Evolutionary conservation across 2,113 vertebrate genomes (phyloP).

Genomic region (Rissa tridactyla): DNA sequence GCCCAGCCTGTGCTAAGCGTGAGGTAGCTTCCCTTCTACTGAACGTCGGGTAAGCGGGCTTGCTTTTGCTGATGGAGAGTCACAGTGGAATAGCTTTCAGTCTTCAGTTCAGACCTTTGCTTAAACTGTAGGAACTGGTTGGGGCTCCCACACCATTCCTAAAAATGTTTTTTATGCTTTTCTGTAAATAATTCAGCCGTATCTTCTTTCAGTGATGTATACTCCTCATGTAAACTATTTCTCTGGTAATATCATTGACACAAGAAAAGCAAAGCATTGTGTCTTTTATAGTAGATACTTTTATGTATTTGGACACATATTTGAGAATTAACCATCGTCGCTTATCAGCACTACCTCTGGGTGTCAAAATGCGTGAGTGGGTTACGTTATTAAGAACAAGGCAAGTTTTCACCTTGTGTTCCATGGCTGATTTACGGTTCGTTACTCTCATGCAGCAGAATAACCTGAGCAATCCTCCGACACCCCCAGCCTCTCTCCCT

Average conservation of each 20-base stretch:
- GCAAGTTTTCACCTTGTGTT: not conserved
- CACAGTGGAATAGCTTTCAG: not conserved
- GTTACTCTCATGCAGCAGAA: constrained; percentile 85
- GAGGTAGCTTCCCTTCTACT: not conserved
- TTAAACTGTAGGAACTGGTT: not conserved
- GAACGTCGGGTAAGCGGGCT: rapidly evolving
- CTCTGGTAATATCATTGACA: not conserved
- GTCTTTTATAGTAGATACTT: not conserved
- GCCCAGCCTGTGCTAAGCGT: not conserved
- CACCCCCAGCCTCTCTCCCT: constrained; percentile 94
- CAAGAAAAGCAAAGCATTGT: not conserved
- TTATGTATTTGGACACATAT: not conserved
- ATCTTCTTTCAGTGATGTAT: not conserved
- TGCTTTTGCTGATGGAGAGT: not conserved
- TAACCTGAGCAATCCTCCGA: constrained; percentile 97
- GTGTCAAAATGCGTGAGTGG: not conserved
- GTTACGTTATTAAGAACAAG: not conserved
- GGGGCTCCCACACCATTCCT: not conserved
- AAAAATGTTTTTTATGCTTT: not conserved
- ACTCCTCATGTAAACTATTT: not conserved
- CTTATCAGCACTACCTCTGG: not conserved
- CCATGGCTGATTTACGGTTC: constrained; percentile 26
- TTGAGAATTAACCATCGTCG: not conserved
- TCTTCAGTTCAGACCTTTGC: not conserved
- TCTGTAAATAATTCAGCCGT: not conserved